Conservation (phyloP, 2,888 invertebrate genomes). For the Aproaerema taeniolella region DNA sequence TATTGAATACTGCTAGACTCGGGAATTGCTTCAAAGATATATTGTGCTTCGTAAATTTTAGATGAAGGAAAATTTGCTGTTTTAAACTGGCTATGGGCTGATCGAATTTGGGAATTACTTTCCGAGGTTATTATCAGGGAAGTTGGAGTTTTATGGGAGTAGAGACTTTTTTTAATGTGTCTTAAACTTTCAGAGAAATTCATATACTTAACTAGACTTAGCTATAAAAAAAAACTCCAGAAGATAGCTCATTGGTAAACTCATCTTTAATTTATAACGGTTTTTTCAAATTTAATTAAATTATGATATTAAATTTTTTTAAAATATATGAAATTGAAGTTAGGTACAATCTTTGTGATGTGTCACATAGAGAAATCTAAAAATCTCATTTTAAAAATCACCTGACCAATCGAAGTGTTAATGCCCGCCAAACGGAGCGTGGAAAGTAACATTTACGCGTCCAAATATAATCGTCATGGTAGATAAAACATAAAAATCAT, state of each 20-base stretch:
- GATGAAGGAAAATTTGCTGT: slow-evolving; percentile 51
- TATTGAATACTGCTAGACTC: slow-evolving; percentile 74
- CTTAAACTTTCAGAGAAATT: no score
- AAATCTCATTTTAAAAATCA: slow-evolving; percentile 8
- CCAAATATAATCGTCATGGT: slow-evolving; percentile 52
- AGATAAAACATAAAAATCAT: slow-evolving; percentile 46
- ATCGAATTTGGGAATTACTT: slow-evolving; percentile 5
- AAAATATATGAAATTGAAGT: no score
- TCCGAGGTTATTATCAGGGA: no score
- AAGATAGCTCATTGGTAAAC: no score
- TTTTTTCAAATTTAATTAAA: no score
- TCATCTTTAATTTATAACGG: no score
- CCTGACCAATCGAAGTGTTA: slow-evolving; percentile 12
- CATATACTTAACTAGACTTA: no score
- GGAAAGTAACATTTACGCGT: slow-evolving; percentile 35
- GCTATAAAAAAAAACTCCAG: no score
- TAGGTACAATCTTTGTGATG: no score
- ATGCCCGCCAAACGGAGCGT: slow-evolving; percentile 39
- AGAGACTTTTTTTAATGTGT: no score
- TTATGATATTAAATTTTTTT: no score
- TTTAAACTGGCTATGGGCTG: slow-evolving; percentile 28
- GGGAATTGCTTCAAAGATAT: slow-evolving; percentile 46
- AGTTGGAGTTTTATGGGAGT: no score
- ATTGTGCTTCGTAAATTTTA: slow-evolving; percentile 58
- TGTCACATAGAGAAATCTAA: neutral